These are phyloP conservation scores for Andinoacara biseriatus DNA, from an alignment of 2,113 vertebrate genomes.

Conservation along the genomic window DNA sequence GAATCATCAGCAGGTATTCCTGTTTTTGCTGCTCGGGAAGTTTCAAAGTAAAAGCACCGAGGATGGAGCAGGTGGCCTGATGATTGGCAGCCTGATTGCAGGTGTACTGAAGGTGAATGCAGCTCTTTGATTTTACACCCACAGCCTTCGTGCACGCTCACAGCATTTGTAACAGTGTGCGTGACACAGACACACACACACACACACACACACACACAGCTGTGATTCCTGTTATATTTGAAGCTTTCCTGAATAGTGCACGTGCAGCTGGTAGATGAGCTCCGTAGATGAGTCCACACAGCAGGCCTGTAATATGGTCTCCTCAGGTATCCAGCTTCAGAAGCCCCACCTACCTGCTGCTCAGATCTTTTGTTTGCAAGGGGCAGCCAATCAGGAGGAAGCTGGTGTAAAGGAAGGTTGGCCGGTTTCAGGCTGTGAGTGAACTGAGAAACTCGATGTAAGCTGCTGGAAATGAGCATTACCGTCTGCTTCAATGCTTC, in stretches of 20 bases:
- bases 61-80: not conserved
- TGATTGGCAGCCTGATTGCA: not conserved
- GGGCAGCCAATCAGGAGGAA: not conserved
- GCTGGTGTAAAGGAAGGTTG: not conserved
- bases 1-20: not conserved
- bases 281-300: too few relatives aligned
- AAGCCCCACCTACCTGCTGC: too few relatives aligned
- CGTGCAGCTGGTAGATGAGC: not conserved
- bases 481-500: too few relatives aligned
- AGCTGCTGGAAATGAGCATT: not conserved
- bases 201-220: fast-evolving
- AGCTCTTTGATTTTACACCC: not conserved
- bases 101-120: not conserved
- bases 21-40: not conserved
- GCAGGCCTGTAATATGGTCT: too few relatives aligned
- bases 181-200: fast-evolving
- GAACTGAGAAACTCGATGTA: fast-evolving
- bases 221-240: not conserved
- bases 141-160: fast-evolving
- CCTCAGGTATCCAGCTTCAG: too few relatives aligned
- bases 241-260: not conserved
- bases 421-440: not conserved
- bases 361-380: not conserved
- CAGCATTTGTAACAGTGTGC: not conserved
- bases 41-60: not conserved